Base-by-base conservation (phyloP, 2,888 invertebrate genomes). In the Drosophila rellima region DNA sequence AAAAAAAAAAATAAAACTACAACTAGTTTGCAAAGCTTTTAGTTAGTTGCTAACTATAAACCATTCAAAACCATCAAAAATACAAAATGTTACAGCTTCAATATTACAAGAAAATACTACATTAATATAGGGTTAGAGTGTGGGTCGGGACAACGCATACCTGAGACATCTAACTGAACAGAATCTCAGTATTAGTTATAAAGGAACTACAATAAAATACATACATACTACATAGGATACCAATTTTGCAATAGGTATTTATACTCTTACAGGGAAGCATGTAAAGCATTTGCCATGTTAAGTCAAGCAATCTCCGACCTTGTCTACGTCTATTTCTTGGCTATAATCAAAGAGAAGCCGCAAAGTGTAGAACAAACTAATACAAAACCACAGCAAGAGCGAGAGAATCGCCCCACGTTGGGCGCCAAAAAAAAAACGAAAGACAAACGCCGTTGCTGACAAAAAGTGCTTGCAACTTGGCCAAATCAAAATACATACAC, bases 111-210 rank as follows among this genome's bases (percentile, higher is more conserved):
- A 23, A 40, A 40, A 13, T 59, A 57, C 51, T 37, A 51, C 15
- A 33, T 11, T n/a, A 10, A 37, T 40, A 15, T 39, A 67, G 56
- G 48, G 55, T 79, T 67, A 77, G 52, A 42, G 2, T 8, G 45
- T 42, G 42, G 61, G 63, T 55, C 67, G 63, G 55, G 47, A 31
- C 57, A 39, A 29, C 44, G 59, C 26, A 72, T 39, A 72, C 75
- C 79, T 81, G 79, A 79, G 78, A 83, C 81, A 74, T 74, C 85
- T 74, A 86, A 75, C 74, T 68, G 80, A 73, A 78, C 54, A 82
- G 85, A 85, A 85, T 85, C 85, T 85, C 85, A 85, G 85, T 85
- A 85, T 85, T 85, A 85, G 66, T 78, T 74, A 82, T 57, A 60
- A 67, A 82, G 42, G 51, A 50, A 18, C 18, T 17, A 66, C 29